Base-by-base conservation (phyloP, 1,140 invertebrate genomes). In the Octopus bimaculoides region DNA sequence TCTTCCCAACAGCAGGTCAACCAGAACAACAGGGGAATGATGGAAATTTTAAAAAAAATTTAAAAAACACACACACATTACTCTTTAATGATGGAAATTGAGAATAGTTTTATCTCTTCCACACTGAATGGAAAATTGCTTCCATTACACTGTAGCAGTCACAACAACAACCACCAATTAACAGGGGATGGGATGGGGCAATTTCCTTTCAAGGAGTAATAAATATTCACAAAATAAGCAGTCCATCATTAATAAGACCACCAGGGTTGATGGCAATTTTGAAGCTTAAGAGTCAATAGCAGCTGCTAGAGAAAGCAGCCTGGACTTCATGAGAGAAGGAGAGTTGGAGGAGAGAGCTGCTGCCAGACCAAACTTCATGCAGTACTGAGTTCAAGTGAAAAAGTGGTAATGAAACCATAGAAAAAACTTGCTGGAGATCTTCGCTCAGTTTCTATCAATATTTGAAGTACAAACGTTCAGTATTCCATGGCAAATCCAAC, bases 221-320 rank as follows among this genome's bases (percentile, higher is more conserved):
- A 75, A 75, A 75, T 75, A 75, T 75, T 53, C 74, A 75, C 74
- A 75, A 75, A 75, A 75, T 75, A 75, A 75, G 74, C 74, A 75
- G 74, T 75, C 74, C 41, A 52, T 52, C 52, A 41, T 75, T 75
- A 14, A 52, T n/a, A 52, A 52, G 17, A 53, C 41, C 74, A 75
- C 74, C 74, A 41, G 14, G 20, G 17, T 5, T 52, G 41, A 14
- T 75, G 17, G 74, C 52, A 71, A 41, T 41, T 41, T 75, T 52
- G 52, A 75, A 75, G 52, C 74, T 75, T 52, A 5, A 75, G 52
- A 75, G 52, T 75, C 41, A 52, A 14, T 52, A 52, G 74, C 74
- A 52, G 41, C 41, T 14, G 26, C 52, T 75, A 52, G 26, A 41
- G 26, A 41, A 41, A 41, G 26, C 26, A 41, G 26, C 26, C 26